These are phyloP conservation scores for Acheta domesticus DNA, from an alignment of 2,888 invertebrate species.

Conservation along the genomic window DNA sequence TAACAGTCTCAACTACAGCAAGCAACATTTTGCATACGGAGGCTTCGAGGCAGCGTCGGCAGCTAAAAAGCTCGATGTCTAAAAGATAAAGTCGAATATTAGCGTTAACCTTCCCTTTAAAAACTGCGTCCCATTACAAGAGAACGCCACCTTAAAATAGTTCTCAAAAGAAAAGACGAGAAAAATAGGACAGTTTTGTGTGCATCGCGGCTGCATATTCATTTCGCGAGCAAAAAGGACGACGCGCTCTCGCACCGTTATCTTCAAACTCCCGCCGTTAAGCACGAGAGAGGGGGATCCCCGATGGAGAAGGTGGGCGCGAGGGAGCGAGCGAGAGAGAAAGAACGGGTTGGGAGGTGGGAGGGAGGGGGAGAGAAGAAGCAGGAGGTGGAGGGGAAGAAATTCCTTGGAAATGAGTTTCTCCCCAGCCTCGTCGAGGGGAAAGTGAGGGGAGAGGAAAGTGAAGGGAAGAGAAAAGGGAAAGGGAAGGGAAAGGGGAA, in stretches of 20 bases:
- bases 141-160: slow-evolving; percentile 18
- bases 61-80: neutral
- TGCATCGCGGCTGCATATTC: slow-evolving; percentile 9
- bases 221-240: neutral
- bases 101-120: slow-evolving; percentile 18
- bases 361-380: neutral
- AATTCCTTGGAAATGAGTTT: neutral
- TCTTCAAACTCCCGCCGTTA: slow-evolving; percentile 18
- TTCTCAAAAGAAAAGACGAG: neutral
- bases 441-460: neutral
- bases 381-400: neutral
- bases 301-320: neutral
- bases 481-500: neutral
- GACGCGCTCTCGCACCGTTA: neutral
- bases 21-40: too few relatives aligned
- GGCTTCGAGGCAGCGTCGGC: neutral
- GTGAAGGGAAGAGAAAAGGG: neutral
- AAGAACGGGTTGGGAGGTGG: neutral
- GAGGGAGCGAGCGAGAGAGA: neutral
- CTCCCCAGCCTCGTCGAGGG: neutral
- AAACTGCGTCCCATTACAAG: neutral
- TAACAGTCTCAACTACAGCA: too few relatives aligned
- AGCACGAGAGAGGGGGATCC: neutral
- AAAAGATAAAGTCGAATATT: slow-evolving; percentile 11
- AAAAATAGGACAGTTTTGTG: neutral